phyloP scores from a whole-genome alignment of 2,113 vertebrate species.

The Gymnogyps californianus region DNA sequence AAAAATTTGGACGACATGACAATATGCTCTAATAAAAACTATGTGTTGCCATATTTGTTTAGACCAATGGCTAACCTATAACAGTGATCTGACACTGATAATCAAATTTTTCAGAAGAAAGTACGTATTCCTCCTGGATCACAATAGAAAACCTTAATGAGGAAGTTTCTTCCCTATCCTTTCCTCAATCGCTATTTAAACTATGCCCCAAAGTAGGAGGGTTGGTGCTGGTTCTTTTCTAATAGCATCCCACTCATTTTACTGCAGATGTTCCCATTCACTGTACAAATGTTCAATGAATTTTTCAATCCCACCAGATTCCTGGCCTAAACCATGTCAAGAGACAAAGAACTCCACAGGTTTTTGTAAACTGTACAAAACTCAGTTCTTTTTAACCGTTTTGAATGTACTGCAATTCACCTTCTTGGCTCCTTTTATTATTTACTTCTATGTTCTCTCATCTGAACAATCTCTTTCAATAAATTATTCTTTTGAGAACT shows the following conservation, averaged over 20 bases:
- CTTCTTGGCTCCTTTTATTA: conserved; percentile 47
- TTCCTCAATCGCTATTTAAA: neutral
- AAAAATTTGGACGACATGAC: neutral
- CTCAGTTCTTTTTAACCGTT: neutral
- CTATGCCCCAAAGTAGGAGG: conserved; percentile 12
- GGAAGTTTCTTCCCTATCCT: neutral
- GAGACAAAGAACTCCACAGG: conserved; percentile 54
- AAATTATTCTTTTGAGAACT: conserved; percentile 53
- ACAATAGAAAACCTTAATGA: conserved; percentile 3
- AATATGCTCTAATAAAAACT: neutral
- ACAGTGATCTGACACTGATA: neutral
- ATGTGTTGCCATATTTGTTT: neutral
- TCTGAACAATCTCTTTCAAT: conserved; percentile 59
- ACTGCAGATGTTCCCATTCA: conserved; percentile 67
- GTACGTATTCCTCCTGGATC: neutral
- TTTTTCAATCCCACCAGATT: conserved; percentile 54
- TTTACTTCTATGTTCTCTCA: conserved; percentile 39
- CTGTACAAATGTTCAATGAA: conserved; percentile 51
- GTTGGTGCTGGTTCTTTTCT: conserved; percentile 21
- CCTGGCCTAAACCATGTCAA: conserved; percentile 37
- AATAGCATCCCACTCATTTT: conserved; percentile 47
- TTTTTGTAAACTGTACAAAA: conserved; percentile 66
- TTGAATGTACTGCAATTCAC: conserved; percentile 60
- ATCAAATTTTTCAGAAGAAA: neutral
- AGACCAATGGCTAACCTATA: neutral